Evolutionary conservation across 2,113 vertebrate species (phyloP).

Genomic region (Erythrocercus mccallii): DNA sequence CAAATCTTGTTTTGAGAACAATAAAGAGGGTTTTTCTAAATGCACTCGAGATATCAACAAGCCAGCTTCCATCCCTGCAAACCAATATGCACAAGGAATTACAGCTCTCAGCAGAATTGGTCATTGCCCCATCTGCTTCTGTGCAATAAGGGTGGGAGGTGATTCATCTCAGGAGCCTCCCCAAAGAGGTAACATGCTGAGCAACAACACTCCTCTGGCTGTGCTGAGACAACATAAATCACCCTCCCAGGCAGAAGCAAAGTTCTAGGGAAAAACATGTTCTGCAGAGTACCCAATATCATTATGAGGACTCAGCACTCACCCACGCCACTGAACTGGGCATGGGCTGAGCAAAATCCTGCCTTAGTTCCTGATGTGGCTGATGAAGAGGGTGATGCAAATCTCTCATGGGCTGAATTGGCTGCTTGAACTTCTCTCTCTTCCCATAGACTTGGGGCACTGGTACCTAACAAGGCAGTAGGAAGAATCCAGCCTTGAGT

Average conservation of each 20-base stretch:
- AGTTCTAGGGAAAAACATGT: accelerated
- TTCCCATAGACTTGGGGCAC: background rate
- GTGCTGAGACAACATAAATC: background rate
- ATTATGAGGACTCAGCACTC: accelerated
- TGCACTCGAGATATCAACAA: background rate
- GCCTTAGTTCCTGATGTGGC: background rate
- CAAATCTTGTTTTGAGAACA: background rate
- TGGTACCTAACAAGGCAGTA: background rate
- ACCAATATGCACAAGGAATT: background rate
- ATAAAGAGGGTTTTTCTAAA: background rate
- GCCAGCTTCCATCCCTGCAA: background rate
- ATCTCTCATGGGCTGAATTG: background rate
- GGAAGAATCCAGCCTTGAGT: background rate
- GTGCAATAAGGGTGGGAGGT: background rate
- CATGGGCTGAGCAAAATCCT: background rate
- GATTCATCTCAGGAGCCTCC: background rate
- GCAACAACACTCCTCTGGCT: background rate
- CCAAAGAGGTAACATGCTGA: background rate
- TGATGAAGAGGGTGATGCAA: background rate
- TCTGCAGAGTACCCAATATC: background rate
- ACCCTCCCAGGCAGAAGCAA: background rate
- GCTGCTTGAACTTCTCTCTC: background rate
- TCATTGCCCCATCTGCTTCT: background rate
- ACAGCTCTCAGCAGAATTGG: background rate
- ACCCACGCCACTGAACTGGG: accelerated